phyloP scores from a whole-genome alignment of 2,113 vertebrate species.

The Xiphophorus couchianus region DNA sequence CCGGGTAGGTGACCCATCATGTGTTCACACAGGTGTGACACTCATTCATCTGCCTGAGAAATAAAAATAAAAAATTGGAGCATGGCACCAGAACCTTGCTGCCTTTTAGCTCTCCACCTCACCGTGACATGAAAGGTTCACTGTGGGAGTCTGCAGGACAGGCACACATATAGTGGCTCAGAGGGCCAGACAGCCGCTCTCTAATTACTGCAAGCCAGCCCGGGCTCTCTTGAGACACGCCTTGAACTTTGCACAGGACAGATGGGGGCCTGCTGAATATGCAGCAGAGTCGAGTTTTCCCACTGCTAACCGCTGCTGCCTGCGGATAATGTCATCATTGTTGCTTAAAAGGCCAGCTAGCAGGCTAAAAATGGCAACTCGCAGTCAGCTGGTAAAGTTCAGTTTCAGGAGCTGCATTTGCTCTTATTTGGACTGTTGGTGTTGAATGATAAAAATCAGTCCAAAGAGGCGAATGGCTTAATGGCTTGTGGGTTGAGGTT shows the following conservation, averaged over 20 bases:
- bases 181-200: conserved; percentile 74
- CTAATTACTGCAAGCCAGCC: conserved; percentile 75
- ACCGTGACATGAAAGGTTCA: conserved; percentile 72
- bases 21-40: conserved; percentile 54
- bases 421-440: conserved; percentile 29
- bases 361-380: conserved; percentile 69
- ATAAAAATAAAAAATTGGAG: conserved; percentile 47
- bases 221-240: conserved; percentile 75
- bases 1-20: conserved; percentile 18
- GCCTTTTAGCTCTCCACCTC: conserved; percentile 50
- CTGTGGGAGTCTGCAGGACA: conserved; percentile 64
- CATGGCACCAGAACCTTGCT: conserved; percentile 47
- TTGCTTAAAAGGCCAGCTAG: conserved; percentile 61
- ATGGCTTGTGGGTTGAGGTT: conserved; percentile 36
- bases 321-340: conserved; percentile 75
- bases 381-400: conserved; percentile 49
- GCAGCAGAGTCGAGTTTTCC: conserved; percentile 66
- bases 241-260: conserved; percentile 80
- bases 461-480: conserved; percentile 35
- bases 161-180: conserved; percentile 65
- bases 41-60: conserved; percentile 59
- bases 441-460: conserved; percentile 43
- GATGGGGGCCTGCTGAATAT: conserved; percentile 74
- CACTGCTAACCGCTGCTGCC: conserved; percentile 71
- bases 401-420: conserved; percentile 36